phyloP scores from a whole-genome alignment of 2,113 vertebrate genomes.

The Onychostoma macrolepis region DNA sequence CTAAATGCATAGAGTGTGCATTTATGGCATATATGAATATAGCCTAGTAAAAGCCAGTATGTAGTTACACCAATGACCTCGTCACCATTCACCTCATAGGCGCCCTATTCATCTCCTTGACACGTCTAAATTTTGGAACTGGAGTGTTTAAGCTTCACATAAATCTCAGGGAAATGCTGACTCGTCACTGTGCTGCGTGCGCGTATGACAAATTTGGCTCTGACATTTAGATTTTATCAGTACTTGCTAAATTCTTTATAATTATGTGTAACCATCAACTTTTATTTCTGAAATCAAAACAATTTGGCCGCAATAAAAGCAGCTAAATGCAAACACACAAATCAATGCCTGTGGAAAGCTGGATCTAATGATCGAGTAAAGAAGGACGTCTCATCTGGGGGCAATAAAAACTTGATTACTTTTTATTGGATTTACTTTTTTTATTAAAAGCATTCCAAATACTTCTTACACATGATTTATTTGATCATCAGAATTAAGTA shows the following conservation, averaged over 20 bases:
- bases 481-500: constrained; percentile 3
- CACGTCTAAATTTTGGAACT: not conserved
- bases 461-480: constrained; percentile 3
- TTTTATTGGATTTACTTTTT: constrained; percentile 41
- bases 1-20: not conserved
- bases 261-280: not conserved
- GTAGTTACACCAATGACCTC: too few relatives aligned
- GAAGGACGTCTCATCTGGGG: constrained; percentile 7
- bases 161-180: not conserved
- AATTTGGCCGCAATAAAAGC: constrained; percentile 19
- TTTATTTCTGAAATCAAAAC: constrained; percentile 40
- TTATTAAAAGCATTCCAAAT: constrained; percentile 31
- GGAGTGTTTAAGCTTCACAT: not conserved
- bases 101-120: not conserved
- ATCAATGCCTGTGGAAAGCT: constrained; percentile 4
- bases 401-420: constrained; percentile 34
- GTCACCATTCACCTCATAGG: not conserved
- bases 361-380: constrained; percentile 19
- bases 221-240: constrained; percentile 13
- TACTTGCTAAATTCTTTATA: constrained; percentile 41
- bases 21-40: not conserved
- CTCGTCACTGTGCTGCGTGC: not conserved
- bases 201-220: constrained; percentile 26
- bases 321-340: constrained; percentile 17
- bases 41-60: not conserved